A percentile compares a stretch with the other conserved stretches of the same genome.
phyloP scores from a whole-genome alignment of 2,797 vertebrate species.

The Apogon hyalosoma region DNA sequence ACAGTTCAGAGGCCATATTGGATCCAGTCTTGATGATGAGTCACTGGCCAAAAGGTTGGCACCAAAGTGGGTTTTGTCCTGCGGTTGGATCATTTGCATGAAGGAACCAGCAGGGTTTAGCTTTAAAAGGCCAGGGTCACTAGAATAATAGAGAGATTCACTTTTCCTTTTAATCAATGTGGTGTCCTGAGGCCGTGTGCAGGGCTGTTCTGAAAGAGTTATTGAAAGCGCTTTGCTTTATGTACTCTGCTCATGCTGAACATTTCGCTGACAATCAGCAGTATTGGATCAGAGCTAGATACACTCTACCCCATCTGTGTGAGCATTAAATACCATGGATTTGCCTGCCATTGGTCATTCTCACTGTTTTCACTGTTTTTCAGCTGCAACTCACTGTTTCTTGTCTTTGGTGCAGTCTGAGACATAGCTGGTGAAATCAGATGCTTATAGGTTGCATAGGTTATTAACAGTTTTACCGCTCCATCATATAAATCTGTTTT shows the following conservation, averaged over 20 bases:
- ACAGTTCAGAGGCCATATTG: constrained; percentile 52
- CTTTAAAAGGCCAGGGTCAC: constrained; percentile 63
- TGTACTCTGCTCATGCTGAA: constrained; percentile 50
- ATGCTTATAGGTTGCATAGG: neutral
- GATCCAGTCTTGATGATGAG: constrained; percentile 52
- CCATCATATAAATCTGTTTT: neutral
- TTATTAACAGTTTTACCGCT: too few species aligned
- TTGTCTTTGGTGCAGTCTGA: neutral
- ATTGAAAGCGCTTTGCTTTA: constrained; percentile 61
- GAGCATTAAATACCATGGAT: constrained; percentile 31
- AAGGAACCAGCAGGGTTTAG: constrained; percentile 51
- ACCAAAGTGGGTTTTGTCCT: constrained; percentile 39
- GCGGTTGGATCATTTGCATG: constrained; percentile 63
- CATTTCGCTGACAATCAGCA: constrained; percentile 73
- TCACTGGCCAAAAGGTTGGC: constrained; percentile 48
- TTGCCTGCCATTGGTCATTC: constrained; percentile 15
- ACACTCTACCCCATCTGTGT: constrained; percentile 40
- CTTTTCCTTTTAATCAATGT: constrained; percentile 68
- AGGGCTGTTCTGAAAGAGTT: constrained; percentile 46
- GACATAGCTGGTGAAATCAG: neutral
- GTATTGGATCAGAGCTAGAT: constrained; percentile 62
- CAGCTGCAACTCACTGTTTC: neutral
- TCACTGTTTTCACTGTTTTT: constrained; percentile 10
- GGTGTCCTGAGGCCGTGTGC: constrained; percentile 45
- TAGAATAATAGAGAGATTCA: constrained; percentile 65